phyloP scores from a whole-genome alignment of 1,140 invertebrate species.

The Samia ricini region DNA sequence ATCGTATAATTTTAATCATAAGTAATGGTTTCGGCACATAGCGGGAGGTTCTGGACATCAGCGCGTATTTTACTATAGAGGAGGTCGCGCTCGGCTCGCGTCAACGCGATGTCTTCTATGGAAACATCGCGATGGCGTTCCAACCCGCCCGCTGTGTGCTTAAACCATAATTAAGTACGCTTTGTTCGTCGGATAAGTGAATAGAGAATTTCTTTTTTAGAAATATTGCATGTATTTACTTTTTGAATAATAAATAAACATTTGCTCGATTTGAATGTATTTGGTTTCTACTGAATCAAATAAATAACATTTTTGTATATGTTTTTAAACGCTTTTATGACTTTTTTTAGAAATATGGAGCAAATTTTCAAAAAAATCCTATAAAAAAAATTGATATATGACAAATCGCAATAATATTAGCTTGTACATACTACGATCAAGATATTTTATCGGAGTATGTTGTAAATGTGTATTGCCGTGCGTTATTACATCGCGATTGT shows the following conservation, averaged over 20 bases:
- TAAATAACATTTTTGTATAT: neutral
- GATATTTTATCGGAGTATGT: constrained; percentile 37
- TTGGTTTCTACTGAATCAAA: neutral
- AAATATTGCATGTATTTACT: constrained; percentile 33
- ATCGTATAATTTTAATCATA: constrained; percentile 47
- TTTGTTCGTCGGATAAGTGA: constrained; percentile 55
- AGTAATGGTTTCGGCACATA: too few relatives aligned
- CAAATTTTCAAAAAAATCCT: too few relatives aligned
- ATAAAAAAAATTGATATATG: too few relatives aligned
- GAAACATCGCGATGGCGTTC: too few relatives aligned
- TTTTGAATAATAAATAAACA: too few relatives aligned
- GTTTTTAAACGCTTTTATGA: neutral
- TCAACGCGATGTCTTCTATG: too few relatives aligned
- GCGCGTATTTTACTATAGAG: too few relatives aligned
- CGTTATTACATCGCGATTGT: constrained; percentile 41
- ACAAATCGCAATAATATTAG: neutral
- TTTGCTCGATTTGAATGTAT: constrained; percentile 14
- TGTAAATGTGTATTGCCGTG: constrained; percentile 49
- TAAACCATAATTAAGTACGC: too few relatives aligned
- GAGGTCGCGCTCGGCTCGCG: too few relatives aligned
- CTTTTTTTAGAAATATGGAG: too few relatives aligned
- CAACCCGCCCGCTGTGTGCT: too few relatives aligned
- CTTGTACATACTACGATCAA: constrained; percentile 35
- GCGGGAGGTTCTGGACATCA: too few relatives aligned
- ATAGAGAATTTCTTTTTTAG: constrained; percentile 60